Percentiles rank a stretch among this genome's conserved stretches.
These are phyloP conservation scores for Panurus biarmicus DNA, from an alignment of 2,113 vertebrate species.

Conservation along the genomic window DNA sequence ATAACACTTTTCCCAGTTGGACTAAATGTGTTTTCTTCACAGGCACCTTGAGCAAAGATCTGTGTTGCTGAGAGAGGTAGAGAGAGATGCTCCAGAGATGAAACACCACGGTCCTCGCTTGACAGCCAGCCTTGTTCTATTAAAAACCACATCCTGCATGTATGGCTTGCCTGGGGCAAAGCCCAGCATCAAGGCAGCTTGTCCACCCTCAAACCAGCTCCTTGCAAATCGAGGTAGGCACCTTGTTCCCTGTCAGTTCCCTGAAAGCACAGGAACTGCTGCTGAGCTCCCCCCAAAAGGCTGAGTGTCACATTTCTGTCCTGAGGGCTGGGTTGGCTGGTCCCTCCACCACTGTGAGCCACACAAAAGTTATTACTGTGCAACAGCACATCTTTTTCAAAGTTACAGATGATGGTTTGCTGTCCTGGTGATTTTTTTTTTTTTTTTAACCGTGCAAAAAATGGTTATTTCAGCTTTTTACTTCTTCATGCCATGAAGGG, in stretches of 20 bases:
- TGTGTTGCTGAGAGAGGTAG: neutral
- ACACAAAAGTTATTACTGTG: neutral
- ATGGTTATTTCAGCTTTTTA: neutral
- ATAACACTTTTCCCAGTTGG: neutral
- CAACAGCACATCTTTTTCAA: neutral
- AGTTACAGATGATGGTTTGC: neutral
- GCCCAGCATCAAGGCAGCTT: neutral
- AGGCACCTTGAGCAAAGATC: neutral
- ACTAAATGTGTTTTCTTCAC: neutral
- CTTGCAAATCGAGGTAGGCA: neutral
- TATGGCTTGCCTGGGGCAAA: neutral
- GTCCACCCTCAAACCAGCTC: neutral
- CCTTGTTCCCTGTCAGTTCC: neutral
- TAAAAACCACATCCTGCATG: neutral
- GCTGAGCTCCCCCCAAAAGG: neutral
- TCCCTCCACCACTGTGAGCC: neutral
- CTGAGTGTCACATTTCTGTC: rapidly evolving
- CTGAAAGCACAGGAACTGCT: neutral
- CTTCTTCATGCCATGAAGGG: neutral
- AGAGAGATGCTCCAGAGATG: neutral
- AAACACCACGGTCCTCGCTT: rapidly evolving
- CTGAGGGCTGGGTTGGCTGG: neutral
- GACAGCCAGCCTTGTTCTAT: neutral
- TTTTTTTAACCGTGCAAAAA: neutral
- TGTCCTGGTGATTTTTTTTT: neutral